phyloP scores from a whole-genome alignment of 2,113 vertebrate genomes.

The Neoarius graeffei region DNA sequence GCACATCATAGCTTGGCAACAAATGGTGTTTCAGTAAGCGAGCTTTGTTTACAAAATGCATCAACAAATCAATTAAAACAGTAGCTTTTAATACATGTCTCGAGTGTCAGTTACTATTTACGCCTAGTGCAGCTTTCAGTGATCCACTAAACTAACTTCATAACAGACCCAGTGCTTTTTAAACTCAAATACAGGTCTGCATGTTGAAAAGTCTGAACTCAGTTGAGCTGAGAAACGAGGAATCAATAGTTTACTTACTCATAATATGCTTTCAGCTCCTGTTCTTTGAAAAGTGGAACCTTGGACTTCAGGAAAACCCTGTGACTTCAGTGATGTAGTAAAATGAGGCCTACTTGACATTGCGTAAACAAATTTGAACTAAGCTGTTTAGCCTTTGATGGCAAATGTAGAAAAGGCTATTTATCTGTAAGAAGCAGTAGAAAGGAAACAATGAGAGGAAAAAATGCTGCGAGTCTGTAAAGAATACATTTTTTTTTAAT shows the following conservation, averaged over 20 bases:
- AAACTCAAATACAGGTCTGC: neutral
- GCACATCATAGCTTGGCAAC: slow-evolving; percentile 33
- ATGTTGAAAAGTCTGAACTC: neutral
- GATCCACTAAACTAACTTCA: neutral
- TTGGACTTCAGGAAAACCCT: neutral
- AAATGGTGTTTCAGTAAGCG: slow-evolving; percentile 14
- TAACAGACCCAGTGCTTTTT: neutral
- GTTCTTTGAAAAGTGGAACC: neutral
- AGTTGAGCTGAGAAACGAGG: neutral
- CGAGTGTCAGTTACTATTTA: neutral
- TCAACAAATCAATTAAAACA: neutral
- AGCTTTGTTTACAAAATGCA: slow-evolving; percentile 12
- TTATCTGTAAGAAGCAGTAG: neutral
- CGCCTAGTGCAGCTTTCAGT: neutral
- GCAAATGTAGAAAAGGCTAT: neutral
- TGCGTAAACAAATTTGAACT: slow-evolving; percentile 15
- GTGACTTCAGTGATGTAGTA: neutral
- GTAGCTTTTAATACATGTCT: slow-evolving; percentile 42
- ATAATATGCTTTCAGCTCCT: neutral
- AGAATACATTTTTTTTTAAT: neutral
- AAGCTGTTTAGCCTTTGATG: neutral
- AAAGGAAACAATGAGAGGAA: neutral
- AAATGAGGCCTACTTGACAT: neutral
- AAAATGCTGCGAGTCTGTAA: neutral
- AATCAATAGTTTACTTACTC: neutral